Conservation (phyloP, 2,888 invertebrate species). For the Elegia similella region DNA sequence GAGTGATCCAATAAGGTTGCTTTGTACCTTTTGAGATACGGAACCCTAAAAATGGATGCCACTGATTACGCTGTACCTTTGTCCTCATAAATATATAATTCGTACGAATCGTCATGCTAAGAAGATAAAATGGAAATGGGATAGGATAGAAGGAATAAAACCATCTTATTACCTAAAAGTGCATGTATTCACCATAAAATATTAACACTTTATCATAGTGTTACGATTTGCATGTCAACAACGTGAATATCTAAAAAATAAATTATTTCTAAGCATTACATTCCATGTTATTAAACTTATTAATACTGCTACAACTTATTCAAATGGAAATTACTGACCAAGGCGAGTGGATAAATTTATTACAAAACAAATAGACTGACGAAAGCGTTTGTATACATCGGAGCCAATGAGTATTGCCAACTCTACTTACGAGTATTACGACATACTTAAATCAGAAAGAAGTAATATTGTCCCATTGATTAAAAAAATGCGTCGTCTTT, state of each 20-base stretch:
- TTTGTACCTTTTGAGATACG: no score
- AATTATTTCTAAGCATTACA: conserved; percentile 19
- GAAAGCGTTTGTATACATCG: no score
- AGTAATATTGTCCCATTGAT: no score
- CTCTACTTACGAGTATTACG: no score
- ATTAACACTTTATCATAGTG: conserved; percentile 32
- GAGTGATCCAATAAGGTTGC: no score
- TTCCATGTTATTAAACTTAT: background rate
- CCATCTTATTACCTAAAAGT: conserved; percentile 35
- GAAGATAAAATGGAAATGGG: background rate
- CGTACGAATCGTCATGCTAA: background rate
- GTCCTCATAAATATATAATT: no score
- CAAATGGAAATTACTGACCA: background rate
- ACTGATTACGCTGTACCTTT: no score
- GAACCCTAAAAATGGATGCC: no score
- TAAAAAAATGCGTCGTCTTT: no score
- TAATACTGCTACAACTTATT: conserved; percentile 8
- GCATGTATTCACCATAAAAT: conserved; percentile 46
- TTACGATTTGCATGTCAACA: conserved; percentile 34
- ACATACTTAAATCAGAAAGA: no score
- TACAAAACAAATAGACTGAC: no score
- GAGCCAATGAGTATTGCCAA: no score
- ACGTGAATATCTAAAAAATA: conserved; percentile 26
- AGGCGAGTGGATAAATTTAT: background rate
- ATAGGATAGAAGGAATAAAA: background rate